Evolutionary conservation across 1,140 invertebrate genomes (phyloP), one percentile per base, ranked within the genome.

Genomic region (Drosophila malerkotliana): DNA sequence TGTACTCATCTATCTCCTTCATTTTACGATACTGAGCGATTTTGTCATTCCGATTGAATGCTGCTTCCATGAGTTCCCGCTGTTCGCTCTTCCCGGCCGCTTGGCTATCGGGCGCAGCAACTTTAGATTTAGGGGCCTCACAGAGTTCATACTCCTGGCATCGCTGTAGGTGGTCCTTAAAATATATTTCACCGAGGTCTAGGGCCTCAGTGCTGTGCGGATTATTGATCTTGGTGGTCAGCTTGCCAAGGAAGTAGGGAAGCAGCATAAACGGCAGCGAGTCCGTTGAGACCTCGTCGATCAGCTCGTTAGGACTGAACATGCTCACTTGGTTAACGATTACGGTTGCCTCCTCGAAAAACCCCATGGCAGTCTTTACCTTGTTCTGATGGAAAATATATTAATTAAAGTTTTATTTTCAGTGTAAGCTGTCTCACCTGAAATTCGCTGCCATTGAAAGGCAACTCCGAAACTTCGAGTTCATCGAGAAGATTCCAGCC

Each of bases 301-400:
- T 93, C 24, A 92, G 93, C 93, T 99, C 98, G 93, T 99, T 99
- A 30, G 92, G 91, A 91, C 97, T 98, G 81, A 98, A 99, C 91
- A 99, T 94, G 47, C 94, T 95, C 0, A 96, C 93, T 39, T 95
- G 67, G 5, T 96, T 97, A 0, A 98, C 96, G 52, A 97, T 91
- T 72, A 93, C 94, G 14, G 97, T 98, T 1, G 94, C 93, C 79
- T 96, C 93, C 93, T 98, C 97, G 60, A 98, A 94, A 34, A 94
- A 93, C 18, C 92, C 92, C 92, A 97, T 97, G 6, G 94, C 93
- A 73, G 93, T 93, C 90, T 94, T 95, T 0, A 97, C 93, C 72
- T 94, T 94, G 39, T 92, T 92, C 96, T 96, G 92, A 32, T n/a
- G 28, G 14, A 26, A 15, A 1, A 2, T 3, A 0, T 14, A 3